phyloP scores from a whole-genome alignment of 2,113 vertebrate genomes.

The Ophiodon elongatus region DNA sequence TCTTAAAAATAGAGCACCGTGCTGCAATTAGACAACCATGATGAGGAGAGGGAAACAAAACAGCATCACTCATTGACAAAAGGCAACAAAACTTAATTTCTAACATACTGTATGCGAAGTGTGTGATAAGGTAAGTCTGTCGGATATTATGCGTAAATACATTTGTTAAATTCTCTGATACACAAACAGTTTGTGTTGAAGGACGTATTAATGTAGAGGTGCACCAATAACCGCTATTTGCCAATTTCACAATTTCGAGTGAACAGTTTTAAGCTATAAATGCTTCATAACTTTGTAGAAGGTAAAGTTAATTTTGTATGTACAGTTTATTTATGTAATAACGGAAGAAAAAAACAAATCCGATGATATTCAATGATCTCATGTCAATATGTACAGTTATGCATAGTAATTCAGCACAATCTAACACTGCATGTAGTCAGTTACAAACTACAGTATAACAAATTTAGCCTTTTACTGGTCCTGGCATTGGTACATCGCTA shows the following conservation, averaged over 20 bases:
- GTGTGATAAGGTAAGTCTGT: conserved; percentile 20
- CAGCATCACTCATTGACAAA: conserved; percentile 37
- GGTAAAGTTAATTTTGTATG: conserved; percentile 16
- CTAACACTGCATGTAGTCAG: conserved; percentile 55
- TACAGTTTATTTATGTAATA: conserved; percentile 34
- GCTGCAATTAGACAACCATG: conserved; percentile 56
- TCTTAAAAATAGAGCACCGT: conserved; percentile 76
- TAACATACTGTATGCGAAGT: conserved; percentile 23
- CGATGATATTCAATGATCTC: conserved; percentile 15
- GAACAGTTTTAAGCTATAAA: conserved; percentile 18
- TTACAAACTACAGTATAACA: conserved; percentile 36
- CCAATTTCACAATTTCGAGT: background rate
- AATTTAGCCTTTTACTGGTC: conserved; percentile 64
- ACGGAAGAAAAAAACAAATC: conserved; percentile 1
- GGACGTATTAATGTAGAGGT: conserved; percentile 8
- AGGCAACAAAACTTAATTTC: conserved; percentile 31
- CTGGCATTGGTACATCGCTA: conserved; percentile 54
- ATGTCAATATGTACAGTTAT: conserved; percentile 46
- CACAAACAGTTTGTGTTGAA: conserved; percentile 27
- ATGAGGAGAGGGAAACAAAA: conserved; percentile 54
- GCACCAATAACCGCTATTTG: conserved; percentile 9
- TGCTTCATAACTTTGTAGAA: conserved; percentile 31
- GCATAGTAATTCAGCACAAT: conserved; percentile 53
- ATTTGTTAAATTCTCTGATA: conserved; percentile 22
- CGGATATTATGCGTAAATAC: conserved; percentile 2